Base-by-base conservation (phyloP, 2,797 vertebrate species). In the Poecilia picta region DNA sequence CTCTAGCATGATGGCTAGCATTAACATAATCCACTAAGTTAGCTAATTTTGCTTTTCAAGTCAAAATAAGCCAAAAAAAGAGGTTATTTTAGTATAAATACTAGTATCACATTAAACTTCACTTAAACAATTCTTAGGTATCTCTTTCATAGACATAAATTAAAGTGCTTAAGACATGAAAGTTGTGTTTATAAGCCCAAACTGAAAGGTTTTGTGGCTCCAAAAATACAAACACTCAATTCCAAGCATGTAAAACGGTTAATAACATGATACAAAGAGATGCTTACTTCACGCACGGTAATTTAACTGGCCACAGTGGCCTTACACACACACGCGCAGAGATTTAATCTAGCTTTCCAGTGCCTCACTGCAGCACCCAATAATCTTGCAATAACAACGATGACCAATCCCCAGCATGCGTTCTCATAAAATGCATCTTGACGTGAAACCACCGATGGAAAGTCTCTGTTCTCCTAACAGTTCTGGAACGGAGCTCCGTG, bases 371-470 rank as follows among this genome's bases (percentile, higher is more conserved):
- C 86, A 81, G 83, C 84, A 87, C 80, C 77, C 76, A 89, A 81
- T 86, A 82, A 73, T 68, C 80, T 81, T 87, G 72, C 77, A 91
- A 89, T 89, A 88, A 93, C 82, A 85, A 51, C 51, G 70, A 83
- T 87, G 89, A 89, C 88, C 87, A 90, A 81, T 85, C 82, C 85
- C 71, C 80, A 88, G 84, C 83, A 78, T 87, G 82, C 80, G 84
- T 75, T 70, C 79, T 91, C 85, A 80, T 91, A 90, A 94, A 93
- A 93, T 87, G 80, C 84, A 87, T 87, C 88, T 85, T 83, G 87
- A 90, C 73, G 82, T 88, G 89, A 74, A 87, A 84, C 87, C 74
- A 76, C 84, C 82, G 80, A 90, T 94, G 94, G 91, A 95, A 95
- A 95, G 75, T 91, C 70, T 86, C 78, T 81, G 76, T 81, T 87